Base-by-base conservation (phyloP, 2,797 vertebrate genomes). In the Enteromius anoplus region DNA sequence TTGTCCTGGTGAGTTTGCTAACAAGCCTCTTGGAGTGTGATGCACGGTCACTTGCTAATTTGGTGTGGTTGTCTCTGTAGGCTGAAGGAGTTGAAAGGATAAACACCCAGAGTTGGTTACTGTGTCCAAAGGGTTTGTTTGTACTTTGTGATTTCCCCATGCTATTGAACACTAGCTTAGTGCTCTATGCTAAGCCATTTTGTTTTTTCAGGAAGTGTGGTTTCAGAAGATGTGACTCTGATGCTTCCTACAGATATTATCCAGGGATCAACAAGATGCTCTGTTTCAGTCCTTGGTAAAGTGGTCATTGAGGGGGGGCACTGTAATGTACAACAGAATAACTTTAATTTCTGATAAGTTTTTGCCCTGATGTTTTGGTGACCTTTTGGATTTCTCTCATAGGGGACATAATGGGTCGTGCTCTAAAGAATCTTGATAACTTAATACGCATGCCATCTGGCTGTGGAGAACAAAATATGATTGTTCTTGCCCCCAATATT, bases 381-480 rank as follows among this genome's bases (percentile, higher is more conserved):
- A 26, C 26, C 49, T 71, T 10, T 19, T 19, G 10, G 11, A 1
- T 26, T 26, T 47, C 32, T 15, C 49, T 75, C 72, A 0, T 89
- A 96, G 96, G 96, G 0, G 94, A 96, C 84, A 88, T 96, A 49
- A 87, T 96, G 90, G 94, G 95, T 37, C 89, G 91, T 14, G 92
- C 93, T 21, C 88, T 94, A 86, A 90, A 94, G 77, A 96, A 96
- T 14, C 21, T 96, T 75, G 90, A 94, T 0, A 88, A 91, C 11
- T 89, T 96, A 15, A 89, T 96, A 62, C 71, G 26, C 85, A 94
- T 96, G 94, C 96, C 95, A 0, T 92, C 93, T 0, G 95, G 95
- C 80, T 96, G 95, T 80, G 96, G 96, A 1, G 96, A 97, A 80
- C 96, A 96, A 90, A 97, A 96, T 87, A 93, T 94, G 93, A 95